These are phyloP conservation scores for Acleris cristana DNA, from an alignment of 2,888 invertebrate genomes.

Conservation along the genomic window DNA sequence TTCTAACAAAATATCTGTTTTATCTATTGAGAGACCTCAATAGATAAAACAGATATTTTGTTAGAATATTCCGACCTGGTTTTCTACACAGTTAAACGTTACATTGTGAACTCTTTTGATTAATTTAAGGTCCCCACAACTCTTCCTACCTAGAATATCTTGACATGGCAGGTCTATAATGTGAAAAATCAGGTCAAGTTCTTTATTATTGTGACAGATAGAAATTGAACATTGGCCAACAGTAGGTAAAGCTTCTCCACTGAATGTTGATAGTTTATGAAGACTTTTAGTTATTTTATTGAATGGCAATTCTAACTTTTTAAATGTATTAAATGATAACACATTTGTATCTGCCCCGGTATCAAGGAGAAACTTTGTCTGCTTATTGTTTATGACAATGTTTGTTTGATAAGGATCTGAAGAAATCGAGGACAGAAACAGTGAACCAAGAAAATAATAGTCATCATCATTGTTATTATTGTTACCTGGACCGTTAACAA, in stretches of 20 bases:
- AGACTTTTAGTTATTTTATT: not conserved
- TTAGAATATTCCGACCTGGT: no score
- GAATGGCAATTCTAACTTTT: not conserved
- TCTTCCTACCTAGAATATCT: conserved; percentile 19
- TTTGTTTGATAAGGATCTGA: not conserved
- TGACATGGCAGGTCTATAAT: conserved; percentile 13
- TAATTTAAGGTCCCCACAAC: conserved; percentile 9
- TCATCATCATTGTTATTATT: not conserved
- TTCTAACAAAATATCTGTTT: no score
- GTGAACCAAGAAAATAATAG: not conserved
- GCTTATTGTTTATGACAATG: not conserved
- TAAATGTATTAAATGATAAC: conserved; percentile 1
- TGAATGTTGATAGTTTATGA: conserved; percentile 9
- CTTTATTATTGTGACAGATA: not conserved
- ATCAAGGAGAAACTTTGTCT: not conserved
- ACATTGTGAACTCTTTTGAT: conserved; percentile 6
- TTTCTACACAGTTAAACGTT: not conserved
- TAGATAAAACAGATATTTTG: no score
- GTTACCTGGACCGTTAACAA: not conserved
- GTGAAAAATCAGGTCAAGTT: not conserved
- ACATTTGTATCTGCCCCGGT: conserved; percentile 14
- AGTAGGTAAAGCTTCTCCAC: conserved; percentile 9
- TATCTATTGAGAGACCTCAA: no score
- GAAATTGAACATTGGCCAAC: conserved; percentile 1
- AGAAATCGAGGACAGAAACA: not conserved